Evolutionary conservation across 2,888 invertebrate species (phyloP).

Genomic region (Ennomos quercinarius): DNA sequence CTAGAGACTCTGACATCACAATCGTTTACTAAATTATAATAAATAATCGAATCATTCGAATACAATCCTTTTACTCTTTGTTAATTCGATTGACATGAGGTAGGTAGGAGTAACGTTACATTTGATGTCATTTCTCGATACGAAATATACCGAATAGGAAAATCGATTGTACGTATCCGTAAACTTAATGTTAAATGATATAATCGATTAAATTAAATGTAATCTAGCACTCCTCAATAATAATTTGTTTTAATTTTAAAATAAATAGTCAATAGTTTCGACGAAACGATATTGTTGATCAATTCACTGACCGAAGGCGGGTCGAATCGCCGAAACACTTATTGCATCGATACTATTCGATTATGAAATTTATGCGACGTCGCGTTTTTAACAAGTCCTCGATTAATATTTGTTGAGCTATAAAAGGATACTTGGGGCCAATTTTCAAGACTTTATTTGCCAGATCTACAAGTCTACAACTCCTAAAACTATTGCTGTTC

Average conservation of each 20-base stretch:
- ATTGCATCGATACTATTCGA: background rate
- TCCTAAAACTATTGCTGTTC: too few relatives aligned
- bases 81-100: slow-evolving; percentile 31
- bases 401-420: too few relatives aligned
- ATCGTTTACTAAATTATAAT: slow-evolving; percentile 19
- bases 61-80: slow-evolving; percentile 13
- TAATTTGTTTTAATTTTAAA: too few relatives aligned
- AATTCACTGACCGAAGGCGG: slow-evolving; percentile 41
- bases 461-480: too few relatives aligned
- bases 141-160: background rate
- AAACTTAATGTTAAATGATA: too few relatives aligned
- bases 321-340: slow-evolving; percentile 26
- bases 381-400: too few relatives aligned
- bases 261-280: background rate
- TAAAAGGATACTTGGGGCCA: too few relatives aligned
- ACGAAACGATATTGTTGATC: slow-evolving; percentile 35
- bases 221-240: too few relatives aligned
- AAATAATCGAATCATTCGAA: slow-evolving; percentile 26
- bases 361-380: background rate
- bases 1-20: slow-evolving; percentile 33
- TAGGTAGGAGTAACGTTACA: slow-evolving; percentile 12
- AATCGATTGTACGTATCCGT: too few relatives aligned
- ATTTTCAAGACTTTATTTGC: too few relatives aligned
- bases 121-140: slow-evolving; percentile 4
- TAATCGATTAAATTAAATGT: too few relatives aligned